Evolutionary conservation across 2,888 invertebrate species (phyloP).

Genomic region (Adelognathus sp.): DNA sequence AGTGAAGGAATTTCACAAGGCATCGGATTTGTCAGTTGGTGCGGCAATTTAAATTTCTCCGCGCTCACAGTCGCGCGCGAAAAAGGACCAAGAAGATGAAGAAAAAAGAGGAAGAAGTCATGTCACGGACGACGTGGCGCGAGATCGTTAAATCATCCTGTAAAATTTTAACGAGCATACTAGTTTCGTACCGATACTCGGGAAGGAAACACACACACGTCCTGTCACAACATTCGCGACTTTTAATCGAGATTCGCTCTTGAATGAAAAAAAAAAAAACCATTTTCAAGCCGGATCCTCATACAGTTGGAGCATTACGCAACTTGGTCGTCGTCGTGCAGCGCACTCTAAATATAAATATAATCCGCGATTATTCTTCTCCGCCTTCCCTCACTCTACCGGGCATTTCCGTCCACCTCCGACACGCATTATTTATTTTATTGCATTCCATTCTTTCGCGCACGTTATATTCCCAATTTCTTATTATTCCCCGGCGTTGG

Average conservation of each 20-base stretch:
- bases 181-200: not conserved
- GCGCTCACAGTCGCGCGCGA: not conserved
- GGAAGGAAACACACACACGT: not conserved
- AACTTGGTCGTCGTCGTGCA: slow-evolving; percentile 61
- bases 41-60: not conserved
- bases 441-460: not conserved
- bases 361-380: slow-evolving; percentile 16
- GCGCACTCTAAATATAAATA: slow-evolving; percentile 40
- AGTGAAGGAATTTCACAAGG: not conserved
- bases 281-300: not conserved
- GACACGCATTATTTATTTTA: not conserved
- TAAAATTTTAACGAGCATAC: not conserved
- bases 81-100: not conserved
- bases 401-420: not conserved
- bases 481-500: not conserved
- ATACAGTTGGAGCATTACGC: slow-evolving; percentile 30
- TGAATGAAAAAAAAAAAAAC: too few species aligned
- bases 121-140: not conserved
- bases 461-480: slow-evolving; percentile 29
- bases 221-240: not conserved
- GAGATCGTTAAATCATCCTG: not conserved
- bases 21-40: slow-evolving; percentile 5
- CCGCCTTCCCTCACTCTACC: not conserved
- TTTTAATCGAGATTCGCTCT: not conserved
- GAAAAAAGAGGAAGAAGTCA: not conserved